Evolutionary conservation across 2,113 vertebrate species (phyloP), one percentile per base, ranked within the genome.

Genomic region (Lagopus leucura): DNA sequence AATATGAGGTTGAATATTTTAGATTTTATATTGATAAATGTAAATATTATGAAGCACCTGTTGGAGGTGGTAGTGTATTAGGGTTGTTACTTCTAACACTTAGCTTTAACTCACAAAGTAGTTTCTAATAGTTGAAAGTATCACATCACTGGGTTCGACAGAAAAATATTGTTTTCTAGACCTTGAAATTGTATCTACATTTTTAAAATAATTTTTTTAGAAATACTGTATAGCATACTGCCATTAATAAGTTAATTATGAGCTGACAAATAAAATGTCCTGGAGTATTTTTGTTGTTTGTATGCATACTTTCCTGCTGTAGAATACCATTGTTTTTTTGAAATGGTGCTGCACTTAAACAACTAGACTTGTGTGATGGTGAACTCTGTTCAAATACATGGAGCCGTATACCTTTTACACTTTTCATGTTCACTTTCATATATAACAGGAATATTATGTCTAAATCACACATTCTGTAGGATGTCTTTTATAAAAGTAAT

Each of bases 141-240:
- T 80, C 61, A 40, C 8, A 17, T 15, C 89, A 34, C 22, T 48
- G 70, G 88, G 60, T 89, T 66, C 17, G 79, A 52, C 19, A 86
- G 61, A 85, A 88, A 65, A 38, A 25, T 9, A 32, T 34, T 58
- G 57, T 91, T 64, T 82, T 48, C 48, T 90, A 75, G 45, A 63
- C 66, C 81, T 0, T 75, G 86, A 78, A 83, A 60, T 54, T 36
- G 24, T 92, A 67, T 48, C 27, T 74, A 71, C 12, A 38, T 5
- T 76, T 92, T 85, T 83, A 70, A 27, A 45, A 80, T 55, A 69
- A 58, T 18, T 91, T 95, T 96, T 96, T 92, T 87, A 86, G 78
- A 91, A 90, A 86, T 87, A 38, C 8, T 80, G n/a, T 94, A 32
- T 67, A 63, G 75, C 5, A 8, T 74, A 20, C 81, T 95, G 45